Percentiles rank a stretch among this genome's conserved stretches.
Conservation (phyloP, 2,113 vertebrate species). For the Halcyon senegalensis region DNA sequence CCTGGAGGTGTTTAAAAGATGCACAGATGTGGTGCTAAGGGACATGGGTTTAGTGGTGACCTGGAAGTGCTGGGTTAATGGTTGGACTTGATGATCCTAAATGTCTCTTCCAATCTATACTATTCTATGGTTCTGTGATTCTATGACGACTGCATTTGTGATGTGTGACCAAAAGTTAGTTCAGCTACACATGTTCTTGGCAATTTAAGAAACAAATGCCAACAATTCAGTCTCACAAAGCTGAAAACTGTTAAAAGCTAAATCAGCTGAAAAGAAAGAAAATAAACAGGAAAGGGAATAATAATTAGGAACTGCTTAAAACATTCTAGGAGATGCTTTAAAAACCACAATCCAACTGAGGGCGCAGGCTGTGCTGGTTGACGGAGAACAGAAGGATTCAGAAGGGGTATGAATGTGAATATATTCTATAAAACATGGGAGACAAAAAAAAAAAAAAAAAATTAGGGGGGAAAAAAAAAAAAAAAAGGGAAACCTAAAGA, state of each 20-base stretch:
- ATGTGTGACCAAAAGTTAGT: not conserved
- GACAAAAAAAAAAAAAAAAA: not conserved
- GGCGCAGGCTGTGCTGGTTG: not conserved
- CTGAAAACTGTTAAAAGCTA: not conserved
- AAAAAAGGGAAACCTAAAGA: not conserved
- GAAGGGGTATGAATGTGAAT: not conserved
- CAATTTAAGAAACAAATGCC: not conserved
- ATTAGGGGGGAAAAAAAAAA: too few species aligned
- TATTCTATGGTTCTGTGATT: not conserved
- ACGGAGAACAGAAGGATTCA: not conserved
- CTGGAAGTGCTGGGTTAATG: not conserved
- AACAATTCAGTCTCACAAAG: not conserved
- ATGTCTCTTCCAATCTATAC: not conserved
- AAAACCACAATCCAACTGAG: conserved; percentile 4
- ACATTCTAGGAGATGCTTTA: conserved; percentile 6
- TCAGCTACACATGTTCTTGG: not conserved
- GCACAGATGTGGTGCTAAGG: not conserved
- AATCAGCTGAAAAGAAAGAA: conserved; percentile 16
- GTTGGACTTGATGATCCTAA: not conserved
- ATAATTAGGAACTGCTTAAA: conserved; percentile 26
- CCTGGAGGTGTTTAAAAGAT: not conserved
- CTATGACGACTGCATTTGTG: not conserved
- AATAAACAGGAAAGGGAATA: conserved; percentile 19
- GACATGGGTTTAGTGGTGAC: not conserved
- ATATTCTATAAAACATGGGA: not conserved